phyloP scores from a whole-genome alignment of 2,888 invertebrate genomes.

The Drosophila mulleri region DNA sequence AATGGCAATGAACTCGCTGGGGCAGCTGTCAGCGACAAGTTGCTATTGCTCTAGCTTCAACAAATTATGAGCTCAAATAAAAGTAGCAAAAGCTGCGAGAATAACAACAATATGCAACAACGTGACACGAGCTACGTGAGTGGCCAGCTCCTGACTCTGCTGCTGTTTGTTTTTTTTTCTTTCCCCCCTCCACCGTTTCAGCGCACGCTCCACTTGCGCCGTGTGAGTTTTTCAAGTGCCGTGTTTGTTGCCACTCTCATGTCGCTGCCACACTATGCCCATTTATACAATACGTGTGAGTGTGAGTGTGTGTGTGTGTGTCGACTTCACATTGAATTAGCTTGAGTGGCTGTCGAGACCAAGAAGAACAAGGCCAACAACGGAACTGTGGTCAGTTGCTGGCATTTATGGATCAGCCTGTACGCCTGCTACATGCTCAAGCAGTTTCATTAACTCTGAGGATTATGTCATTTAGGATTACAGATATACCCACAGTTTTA shows the following conservation, averaged over 20 bases:
- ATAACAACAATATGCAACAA: slow-evolving; percentile 31
- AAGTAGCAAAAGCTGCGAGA: slow-evolving; percentile 39
- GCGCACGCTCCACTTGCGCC: slow-evolving; percentile 20
- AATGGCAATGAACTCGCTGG: slow-evolving; percentile 29
- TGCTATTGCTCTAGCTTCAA: slow-evolving; percentile 51
- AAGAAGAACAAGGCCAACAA: slow-evolving; percentile 7
- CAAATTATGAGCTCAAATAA: slow-evolving; percentile 71
- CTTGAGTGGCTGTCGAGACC: slow-evolving; percentile 56
- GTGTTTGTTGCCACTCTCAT: slow-evolving; percentile 37
- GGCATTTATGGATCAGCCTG: slow-evolving; percentile 66
- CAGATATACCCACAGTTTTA: background rate
- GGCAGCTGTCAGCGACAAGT: slow-evolving; percentile 48
- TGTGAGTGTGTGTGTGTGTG: slow-evolving; percentile 20
- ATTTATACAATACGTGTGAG: background rate
- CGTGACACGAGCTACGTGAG: slow-evolving; percentile 57
- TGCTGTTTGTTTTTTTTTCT: background rate
- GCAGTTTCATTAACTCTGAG: slow-evolving; percentile 45
- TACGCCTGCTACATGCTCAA: slow-evolving; percentile 47
- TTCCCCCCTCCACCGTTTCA: background rate
- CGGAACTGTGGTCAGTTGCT: slow-evolving; percentile 55
- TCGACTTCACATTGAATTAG: slow-evolving; percentile 65
- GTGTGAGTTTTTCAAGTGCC: slow-evolving; percentile 40
- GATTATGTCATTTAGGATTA: background rate
- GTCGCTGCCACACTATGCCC: slow-evolving; percentile 33
- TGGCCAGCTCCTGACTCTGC: slow-evolving; percentile 52